Conservation (phyloP, 2,797 vertebrate species). For the Hydrolagus colliei region DNA sequence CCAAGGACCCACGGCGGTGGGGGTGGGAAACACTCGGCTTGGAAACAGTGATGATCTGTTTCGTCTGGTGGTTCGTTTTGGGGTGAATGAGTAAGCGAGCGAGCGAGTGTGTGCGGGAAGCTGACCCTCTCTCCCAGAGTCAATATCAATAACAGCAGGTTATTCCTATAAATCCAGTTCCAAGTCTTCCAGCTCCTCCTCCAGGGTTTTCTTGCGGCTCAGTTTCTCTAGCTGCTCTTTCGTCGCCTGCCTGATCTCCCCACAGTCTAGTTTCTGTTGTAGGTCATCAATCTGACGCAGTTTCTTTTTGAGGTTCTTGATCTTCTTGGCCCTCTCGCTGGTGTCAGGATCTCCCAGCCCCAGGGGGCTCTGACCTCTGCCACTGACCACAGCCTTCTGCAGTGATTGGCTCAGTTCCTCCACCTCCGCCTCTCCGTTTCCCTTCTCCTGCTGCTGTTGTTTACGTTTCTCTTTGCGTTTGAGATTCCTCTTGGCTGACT, state of each 20-base stretch:
- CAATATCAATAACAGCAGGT: not conserved
- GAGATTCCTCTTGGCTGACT: slow-evolving; percentile 82
- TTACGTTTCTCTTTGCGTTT: slow-evolving; percentile 88
- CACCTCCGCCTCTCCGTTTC: slow-evolving; percentile 45
- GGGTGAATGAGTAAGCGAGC: not conserved
- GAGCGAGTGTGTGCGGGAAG: not conserved
- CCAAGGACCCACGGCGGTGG: not conserved
- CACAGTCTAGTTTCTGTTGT: slow-evolving; percentile 75
- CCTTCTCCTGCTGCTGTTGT: slow-evolving; percentile 65
- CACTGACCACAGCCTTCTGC: slow-evolving; percentile 51
- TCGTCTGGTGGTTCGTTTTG: slow-evolving; percentile 1
- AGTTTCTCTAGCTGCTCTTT: slow-evolving; percentile 86
- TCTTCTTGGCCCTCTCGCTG: slow-evolving; percentile 69
- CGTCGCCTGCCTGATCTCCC: slow-evolving; percentile 72
- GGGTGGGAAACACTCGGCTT: not conserved
- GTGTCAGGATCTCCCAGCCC: slow-evolving; percentile 36
- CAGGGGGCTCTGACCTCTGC: slow-evolving; percentile 6
- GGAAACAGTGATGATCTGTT: not conserved
- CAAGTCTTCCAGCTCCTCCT: slow-evolving; percentile 70
- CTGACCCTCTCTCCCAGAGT: slow-evolving; percentile 30
- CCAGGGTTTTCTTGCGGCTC: slow-evolving; percentile 58
- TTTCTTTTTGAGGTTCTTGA: slow-evolving; percentile 88
- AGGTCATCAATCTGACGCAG: slow-evolving; percentile 84
- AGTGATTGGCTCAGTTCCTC: slow-evolving; percentile 55
- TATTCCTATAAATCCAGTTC: slow-evolving; percentile 63